Base-by-base conservation (phyloP, 2,888 invertebrate genomes). In the Cloeon dipterum region DNA sequence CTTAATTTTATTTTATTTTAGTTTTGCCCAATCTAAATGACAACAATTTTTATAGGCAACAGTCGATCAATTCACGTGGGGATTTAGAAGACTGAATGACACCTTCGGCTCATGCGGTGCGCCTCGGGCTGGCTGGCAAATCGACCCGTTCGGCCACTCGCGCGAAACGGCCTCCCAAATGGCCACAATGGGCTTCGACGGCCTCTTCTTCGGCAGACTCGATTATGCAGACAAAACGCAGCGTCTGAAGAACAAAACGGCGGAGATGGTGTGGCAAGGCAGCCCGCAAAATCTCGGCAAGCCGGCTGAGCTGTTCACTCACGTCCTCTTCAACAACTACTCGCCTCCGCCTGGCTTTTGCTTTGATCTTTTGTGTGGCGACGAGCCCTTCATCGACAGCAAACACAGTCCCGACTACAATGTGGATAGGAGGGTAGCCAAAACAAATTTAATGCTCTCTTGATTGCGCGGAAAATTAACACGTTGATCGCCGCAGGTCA, bases 121-220 rank as follows among this genome's bases (percentile, higher is more conserved):
- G 4, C 83, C 85, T 0, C 65, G 64, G 39, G 66, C 76, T 7
- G 82, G 70, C 0, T 82, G 83, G 83, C 82, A 77, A 49, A 75
- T 77, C 23, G 85, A 85, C 51, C 82, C 83, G 1, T 85, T 85
- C 48, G 85, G 85, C 0, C 85, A 85, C 48, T 79, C 86, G 1
- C 59, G 81, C 3, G 88, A 88, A 56, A 78, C 81, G 62, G 88
- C 86, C 0, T 74, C 75, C 0, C 55, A 79, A 1, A 70, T 81
- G 21, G 67, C 81, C 0, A 73, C 74, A 52, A 74, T 93, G 70
- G 89, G 82, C 43, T 91, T 75, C 50, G 88, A 93, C 50, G 89
- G 83, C 0, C 56, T 86, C 42, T 76, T 89, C 49, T 68, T 91
- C 39, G 88, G 82, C 1, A 66, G 91, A 17, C 65, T 89, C 18